Evolutionary conservation across 2,113 vertebrate genomes (phyloP), one percentile per base, ranked within the genome.

Genomic region (Falco punctatus): DNA sequence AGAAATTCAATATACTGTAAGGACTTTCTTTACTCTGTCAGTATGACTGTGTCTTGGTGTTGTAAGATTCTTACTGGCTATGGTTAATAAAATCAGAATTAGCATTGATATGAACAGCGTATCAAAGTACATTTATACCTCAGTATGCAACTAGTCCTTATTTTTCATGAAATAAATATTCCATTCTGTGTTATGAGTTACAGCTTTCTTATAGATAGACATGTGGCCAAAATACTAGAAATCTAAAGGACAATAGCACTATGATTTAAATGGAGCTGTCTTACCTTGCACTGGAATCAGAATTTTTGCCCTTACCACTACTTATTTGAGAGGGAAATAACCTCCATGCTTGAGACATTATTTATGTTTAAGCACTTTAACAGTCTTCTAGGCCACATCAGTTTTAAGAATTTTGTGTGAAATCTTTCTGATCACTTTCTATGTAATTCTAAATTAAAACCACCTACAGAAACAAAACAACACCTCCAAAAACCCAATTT

Each of bases 381-480:
- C 27, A 46, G 8, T 81, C n/a, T 32, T 70, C 2, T 48, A 44
- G 51, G 7, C 5, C 6, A 14, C 28, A 57, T 0, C 0, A 1
- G 3, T 44, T 17, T 64, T 54, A 67, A 84, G 57, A 71, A 1
- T 18, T 58, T 8, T 46, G 2, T 64, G 12, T 40, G 15, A 86
- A 86, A 64, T 33, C 2, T 57, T 94, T 57, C 20, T 10, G 2
- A 66, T 49, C 5, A 10, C 4, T 74, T 92, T 48, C 10, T 27
- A 51, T 57, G 27, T 84, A 73, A 81, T 52, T 57, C 20, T 77
- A 42, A 79, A 71, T 40, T 35, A 26, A 78, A 94, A 35, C 6
- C 6, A 58, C 3, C 6, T 61, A 28, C 12, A 70, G 28, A 61
- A 77, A 58, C 1, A 48, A 67, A 79, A 59, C 13, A 48, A 6